Conservation (phyloP, 2,888 invertebrate species). For the Kuschelorhynchus macadamiae region DNA sequence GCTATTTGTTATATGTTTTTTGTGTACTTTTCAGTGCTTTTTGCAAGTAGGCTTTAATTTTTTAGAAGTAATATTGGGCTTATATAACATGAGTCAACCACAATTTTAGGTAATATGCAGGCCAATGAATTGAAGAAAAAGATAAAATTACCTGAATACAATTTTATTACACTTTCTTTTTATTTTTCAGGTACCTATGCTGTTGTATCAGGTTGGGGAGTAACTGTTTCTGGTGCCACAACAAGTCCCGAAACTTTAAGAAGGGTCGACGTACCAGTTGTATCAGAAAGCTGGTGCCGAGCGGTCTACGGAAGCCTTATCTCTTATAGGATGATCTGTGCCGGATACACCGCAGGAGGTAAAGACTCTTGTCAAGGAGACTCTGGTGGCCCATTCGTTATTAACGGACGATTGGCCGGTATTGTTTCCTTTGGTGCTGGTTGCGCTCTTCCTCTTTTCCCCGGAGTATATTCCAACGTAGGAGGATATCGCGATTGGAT, state of each 20-base stretch:
- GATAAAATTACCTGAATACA: too few relatives aligned
- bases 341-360: slow-evolving; percentile 72
- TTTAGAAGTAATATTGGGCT: too few relatives aligned
- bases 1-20: too few relatives aligned
- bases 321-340: slow-evolving; percentile 71
- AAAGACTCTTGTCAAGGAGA: slow-evolving; percentile 62
- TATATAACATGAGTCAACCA: too few relatives aligned
- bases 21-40: too few relatives aligned
- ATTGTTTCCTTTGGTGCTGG: slow-evolving; percentile 56
- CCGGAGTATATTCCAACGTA: slow-evolving; percentile 55
- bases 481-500: slow-evolving; percentile 48
- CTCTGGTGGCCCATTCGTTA: slow-evolving; percentile 54
- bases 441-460: slow-evolving; percentile 51
- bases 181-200: slow-evolving; percentile 21
- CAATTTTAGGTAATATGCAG: too few relatives aligned
- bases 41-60: too few relatives aligned
- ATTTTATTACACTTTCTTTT: too few relatives aligned
- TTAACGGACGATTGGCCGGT: slow-evolving; percentile 51
- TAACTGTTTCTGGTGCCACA: neutral
- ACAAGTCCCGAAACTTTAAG: neutral
- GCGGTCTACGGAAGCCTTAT: slow-evolving; percentile 25
- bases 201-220: slow-evolving; percentile 28
- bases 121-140: too few relatives aligned
- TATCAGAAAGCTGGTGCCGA: slow-evolving; percentile 4
- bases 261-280: slow-evolving; percentile 30